phyloP scores from a whole-genome alignment of 2,797 vertebrate genomes.

The Darevskia mixta region DNA sequence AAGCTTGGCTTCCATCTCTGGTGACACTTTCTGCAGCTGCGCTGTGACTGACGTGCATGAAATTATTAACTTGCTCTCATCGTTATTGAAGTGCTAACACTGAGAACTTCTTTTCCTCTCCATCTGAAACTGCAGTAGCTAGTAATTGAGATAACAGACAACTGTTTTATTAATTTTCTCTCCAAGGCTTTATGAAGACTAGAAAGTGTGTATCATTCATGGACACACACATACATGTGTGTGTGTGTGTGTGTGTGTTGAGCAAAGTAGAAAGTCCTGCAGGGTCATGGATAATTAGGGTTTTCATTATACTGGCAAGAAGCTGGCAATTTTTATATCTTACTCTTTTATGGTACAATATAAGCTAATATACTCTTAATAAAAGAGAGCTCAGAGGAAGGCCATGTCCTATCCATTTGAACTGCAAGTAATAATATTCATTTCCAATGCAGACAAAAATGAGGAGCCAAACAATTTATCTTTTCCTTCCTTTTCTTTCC shows the following conservation, averaged over 20 bases:
- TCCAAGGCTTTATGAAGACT: neutral
- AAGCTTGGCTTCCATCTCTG: too few species aligned
- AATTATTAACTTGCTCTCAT: too few species aligned
- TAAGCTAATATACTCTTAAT: conserved; percentile 25
- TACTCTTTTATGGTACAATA: conserved; percentile 26
- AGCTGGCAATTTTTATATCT: conserved; percentile 13
- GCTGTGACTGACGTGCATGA: too few species aligned
- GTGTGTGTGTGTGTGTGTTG: too few species aligned
- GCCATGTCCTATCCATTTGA: neutral
- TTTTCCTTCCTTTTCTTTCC: conserved; percentile 10
- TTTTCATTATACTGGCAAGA: neutral
- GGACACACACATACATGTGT: neutral
- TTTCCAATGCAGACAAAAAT: conserved; percentile 8
- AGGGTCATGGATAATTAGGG: neutral
- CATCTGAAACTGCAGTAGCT: too few species aligned
- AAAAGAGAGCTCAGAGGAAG: conserved; percentile 1
- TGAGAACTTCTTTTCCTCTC: too few species aligned
- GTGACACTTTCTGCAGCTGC: too few species aligned
- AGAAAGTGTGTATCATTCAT: too few species aligned
- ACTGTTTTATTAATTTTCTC: neutral
- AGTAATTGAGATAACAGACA: neutral
- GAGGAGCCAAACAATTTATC: conserved; percentile 2
- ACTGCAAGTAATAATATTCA: neutral
- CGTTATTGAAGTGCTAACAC: too few species aligned
- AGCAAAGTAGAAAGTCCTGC: conserved; percentile 22